Base-by-base conservation (phyloP, 1,140 invertebrate genomes). In the Drosophila navojoa region DNA sequence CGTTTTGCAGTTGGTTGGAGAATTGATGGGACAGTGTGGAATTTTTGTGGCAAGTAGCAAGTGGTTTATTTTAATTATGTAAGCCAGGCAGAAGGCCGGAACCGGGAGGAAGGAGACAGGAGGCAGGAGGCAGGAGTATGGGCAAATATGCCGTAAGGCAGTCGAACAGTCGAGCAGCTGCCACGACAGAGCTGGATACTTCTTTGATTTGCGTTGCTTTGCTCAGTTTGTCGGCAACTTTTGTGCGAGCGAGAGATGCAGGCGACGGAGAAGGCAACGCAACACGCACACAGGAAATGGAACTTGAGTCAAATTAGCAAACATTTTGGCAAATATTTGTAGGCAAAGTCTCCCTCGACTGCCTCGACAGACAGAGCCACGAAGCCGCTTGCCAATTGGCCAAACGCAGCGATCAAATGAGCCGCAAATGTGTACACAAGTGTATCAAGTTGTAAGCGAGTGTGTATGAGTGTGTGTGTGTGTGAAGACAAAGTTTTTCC, bases 381-480 rank as follows among this genome's bases (percentile, higher is more conserved):
- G n/a, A n/a, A 47, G 10, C 32, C 59, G 50, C 29, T 45, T 54
- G 60, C 66, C 79, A 86, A 86, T 86, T 85, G 81, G 66, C 78
- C 78, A 87, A 81, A 64, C 60, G 57, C 71, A 59, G 63, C 82
- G 81, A 87, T 87, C 81, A 85, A 85, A 85, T 85, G 81, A 85
- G 82, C 82, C 82, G 75, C 82, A 87, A 84, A 79, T 85, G 78
- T 86, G 78, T 78, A 81, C 77, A 86, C 81, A 85, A 62, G 15
- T 74, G 63, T 74, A 55, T 42, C 42, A 54, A 54, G 53, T 53
- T 44, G 29, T 32, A 5, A 19, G n/a, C 40, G 7, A 64, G 50
- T 42, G 44, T 5, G 27, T 5, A 4, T 5, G 27, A 0, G 27
- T 32, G 32, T 32, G 9, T 64, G 50, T 42, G 52, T 47, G 11